Evolutionary conservation across 2,888 invertebrate genomes (phyloP).

Genomic region (Epirrhoe tristata): DNA sequence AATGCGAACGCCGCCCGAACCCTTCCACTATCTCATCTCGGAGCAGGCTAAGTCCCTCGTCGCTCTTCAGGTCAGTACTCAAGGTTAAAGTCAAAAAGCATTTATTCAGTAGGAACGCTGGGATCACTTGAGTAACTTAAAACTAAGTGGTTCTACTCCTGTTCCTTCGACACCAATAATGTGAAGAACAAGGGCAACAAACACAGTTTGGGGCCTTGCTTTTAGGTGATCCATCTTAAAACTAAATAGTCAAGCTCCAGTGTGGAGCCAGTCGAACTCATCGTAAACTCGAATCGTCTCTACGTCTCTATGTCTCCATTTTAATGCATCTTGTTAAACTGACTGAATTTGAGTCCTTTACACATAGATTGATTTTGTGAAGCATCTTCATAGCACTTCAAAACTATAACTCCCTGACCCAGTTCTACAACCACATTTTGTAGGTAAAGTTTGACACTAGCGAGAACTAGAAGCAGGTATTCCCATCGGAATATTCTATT

Average conservation of each 20-base stretch:
- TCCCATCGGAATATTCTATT: conserved; percentile 16
- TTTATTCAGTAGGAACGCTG: no score
- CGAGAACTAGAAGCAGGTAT: conserved; percentile 12
- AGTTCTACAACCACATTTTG: conserved; percentile 1
- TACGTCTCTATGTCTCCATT: no score
- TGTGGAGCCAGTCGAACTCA: no score
- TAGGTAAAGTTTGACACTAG: not conserved
- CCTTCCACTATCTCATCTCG: conserved; percentile 93
- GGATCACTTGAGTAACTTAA: no score
- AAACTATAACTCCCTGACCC: not conserved
- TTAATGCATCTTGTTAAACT: not conserved
- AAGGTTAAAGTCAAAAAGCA: not conserved
- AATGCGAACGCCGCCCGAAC: conserved; percentile 89
- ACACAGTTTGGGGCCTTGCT: no score
- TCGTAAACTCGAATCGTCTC: no score
- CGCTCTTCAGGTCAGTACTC: conserved; percentile 88
- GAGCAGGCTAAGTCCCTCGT: conserved; percentile 96
- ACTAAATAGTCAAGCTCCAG: no score
- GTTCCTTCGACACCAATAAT: no score
- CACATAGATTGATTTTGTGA: not conserved
- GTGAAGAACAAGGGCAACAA: no score
- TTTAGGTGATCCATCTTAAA: no score
- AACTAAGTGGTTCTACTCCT: no score
- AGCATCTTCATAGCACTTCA: not conserved
- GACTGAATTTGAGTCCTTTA: not conserved